phyloP scores from a whole-genome alignment of 1,140 invertebrate genomes.

The Drosophila fuyamai region DNA sequence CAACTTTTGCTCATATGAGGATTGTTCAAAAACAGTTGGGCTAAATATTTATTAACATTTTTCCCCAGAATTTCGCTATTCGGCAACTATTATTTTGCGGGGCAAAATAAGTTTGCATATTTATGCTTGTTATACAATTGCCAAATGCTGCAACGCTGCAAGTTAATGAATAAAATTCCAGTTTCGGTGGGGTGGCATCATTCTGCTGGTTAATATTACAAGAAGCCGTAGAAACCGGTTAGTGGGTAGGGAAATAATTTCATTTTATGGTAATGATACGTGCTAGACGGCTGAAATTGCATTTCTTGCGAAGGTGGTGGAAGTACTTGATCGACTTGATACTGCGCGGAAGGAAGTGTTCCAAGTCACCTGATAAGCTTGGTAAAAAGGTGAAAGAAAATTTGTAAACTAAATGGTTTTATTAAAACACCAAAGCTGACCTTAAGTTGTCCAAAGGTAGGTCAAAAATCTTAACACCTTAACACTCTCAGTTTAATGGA shows the following conservation, averaged over 20 bases:
- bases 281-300: slow-evolving; percentile 39
- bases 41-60: slow-evolving; percentile 75
- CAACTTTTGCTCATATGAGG: slow-evolving; percentile 67
- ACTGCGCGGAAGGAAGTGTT: slow-evolving; percentile 6
- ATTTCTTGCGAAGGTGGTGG: slow-evolving; percentile 29
- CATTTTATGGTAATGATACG: slow-evolving; percentile 27
- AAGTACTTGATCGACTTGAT: slow-evolving; percentile 12
- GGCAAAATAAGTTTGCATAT: slow-evolving; percentile 41
- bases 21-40: slow-evolving; percentile 61
- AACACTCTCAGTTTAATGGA: too few species aligned
- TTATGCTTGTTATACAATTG: slow-evolving; percentile 45
- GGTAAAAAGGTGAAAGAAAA: neutral
- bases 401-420: too few species aligned
- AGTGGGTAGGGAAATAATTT: slow-evolving; percentile 1
- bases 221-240: slow-evolving; percentile 27
- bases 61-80: slow-evolving; percentile 14
- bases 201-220: slow-evolving; percentile 9
- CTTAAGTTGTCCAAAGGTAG: too few species aligned
- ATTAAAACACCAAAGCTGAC: too few species aligned
- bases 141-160: slow-evolving; percentile 25
- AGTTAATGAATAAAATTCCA: slow-evolving; percentile 49
- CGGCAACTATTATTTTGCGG: slow-evolving; percentile 21
- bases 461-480: too few species aligned
- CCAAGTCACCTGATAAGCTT: slow-evolving; percentile 13
- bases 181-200: slow-evolving; percentile 19